Base-by-base conservation (phyloP, 2,113 vertebrate species). In the Chaetodon auriga region DNA sequence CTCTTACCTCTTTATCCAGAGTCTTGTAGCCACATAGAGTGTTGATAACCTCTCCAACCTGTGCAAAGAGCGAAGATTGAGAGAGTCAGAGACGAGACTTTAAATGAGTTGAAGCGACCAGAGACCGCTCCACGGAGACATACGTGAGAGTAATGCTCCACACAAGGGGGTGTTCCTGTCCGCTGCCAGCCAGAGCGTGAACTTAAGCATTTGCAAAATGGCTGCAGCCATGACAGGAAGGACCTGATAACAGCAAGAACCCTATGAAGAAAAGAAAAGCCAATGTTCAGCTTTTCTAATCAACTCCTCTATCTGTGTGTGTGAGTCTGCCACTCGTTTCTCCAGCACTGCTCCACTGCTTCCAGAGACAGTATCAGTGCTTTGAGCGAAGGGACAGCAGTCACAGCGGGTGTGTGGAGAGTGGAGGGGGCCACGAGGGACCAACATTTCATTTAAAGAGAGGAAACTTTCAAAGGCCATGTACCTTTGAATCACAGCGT, bases 21-120 rank as follows among this genome's bases (percentile, higher is more conserved):
- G 96, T 94, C 89, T 92, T 83, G 93, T 96, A 97, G 5, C 97
- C 97, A 60, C 97, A 97, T 0, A 97, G 89, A 8, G 96, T 97
- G 93, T 97, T 97, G 61, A 96, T 81, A 78, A 97, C 97, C 73
- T 95, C 96, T 68, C 94, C 95, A 0, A 90, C 90, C 96, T 97
- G 93, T 2, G 61, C 54, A 90, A 23, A 91, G 45, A 77, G 35
- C 30, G 19, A 46, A 62, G 64, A 60, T 16, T 48, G 0, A 76
- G 21, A 88, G 2, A 80, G 53, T 76, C 5, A 87, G 68, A 86
- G 12, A 86, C 8, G 35, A 46, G 3, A 35, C 13, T 79, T 61
- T 1, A 74, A 64, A 13, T 60, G 30, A 45, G 43, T 30, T 2
- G 15, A 69, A 8, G 41, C 13, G 60, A 71, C 14, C 43, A 36